Evolutionary conservation across 37 sponge, comb jelly and placozoan genomes (phyloP).

Genomic region (Geodia barretti): DNA sequence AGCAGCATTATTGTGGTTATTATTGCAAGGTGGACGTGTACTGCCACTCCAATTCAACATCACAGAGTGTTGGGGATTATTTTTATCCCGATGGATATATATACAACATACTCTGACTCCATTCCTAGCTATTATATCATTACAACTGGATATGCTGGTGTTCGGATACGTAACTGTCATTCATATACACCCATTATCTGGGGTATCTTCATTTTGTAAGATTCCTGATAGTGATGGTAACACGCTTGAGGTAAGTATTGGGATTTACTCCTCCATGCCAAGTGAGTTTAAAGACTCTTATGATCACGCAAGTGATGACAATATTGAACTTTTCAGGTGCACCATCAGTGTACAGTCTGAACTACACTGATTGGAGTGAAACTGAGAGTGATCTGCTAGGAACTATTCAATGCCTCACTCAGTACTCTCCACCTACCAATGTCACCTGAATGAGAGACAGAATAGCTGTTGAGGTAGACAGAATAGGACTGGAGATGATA

Average conservation of each 20-base stretch:
- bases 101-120: background rate
- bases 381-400: background rate
- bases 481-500: background rate
- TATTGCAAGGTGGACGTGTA: background rate
- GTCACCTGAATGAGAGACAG: background rate
- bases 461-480: background rate
- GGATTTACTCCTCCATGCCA: background rate
- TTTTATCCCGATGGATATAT: background rate
- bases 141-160: background rate
- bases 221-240: slow-evolving; percentile 1
- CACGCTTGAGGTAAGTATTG: background rate
- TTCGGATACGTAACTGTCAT: background rate
- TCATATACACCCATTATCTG: background rate
- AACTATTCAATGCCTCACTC: background rate
- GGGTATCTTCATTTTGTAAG: background rate
- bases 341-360: background rate
- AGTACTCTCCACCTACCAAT: background rate
- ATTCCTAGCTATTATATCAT: background rate
- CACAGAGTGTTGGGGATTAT: background rate
- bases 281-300: background rate
- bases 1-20: background rate
- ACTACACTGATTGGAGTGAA: background rate
- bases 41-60: slow-evolving; percentile 7
- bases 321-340: background rate
- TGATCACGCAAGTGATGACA: background rate